These are phyloP conservation scores for Microcebus lehilahytsara DNA, from an alignment of 2,113 vertebrate species.

Conservation along the genomic window DNA sequence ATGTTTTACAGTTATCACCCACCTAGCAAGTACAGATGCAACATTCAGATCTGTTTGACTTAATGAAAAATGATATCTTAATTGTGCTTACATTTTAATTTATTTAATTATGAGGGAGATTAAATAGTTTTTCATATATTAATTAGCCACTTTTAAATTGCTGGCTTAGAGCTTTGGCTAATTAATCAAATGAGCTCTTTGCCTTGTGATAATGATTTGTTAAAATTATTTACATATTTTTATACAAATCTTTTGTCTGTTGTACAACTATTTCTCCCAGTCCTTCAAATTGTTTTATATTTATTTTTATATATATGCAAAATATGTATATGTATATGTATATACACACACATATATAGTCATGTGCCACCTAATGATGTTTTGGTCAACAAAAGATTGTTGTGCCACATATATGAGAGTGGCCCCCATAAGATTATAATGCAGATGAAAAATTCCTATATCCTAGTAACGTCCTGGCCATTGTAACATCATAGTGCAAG, in stretches of 20 bases:
- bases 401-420: not conserved
- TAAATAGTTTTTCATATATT: conserved; percentile 13
- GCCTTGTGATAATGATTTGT: not conserved
- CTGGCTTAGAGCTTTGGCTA: not conserved
- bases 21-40: not conserved
- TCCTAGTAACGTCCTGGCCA: not conserved
- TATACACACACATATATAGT: not conserved
- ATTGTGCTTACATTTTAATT: not conserved
- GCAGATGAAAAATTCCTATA: not conserved
- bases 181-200: conserved; percentile 31
- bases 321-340: not conserved
- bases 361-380: not conserved
- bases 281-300: not conserved
- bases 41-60: not conserved
- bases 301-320: not conserved
- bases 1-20: not conserved
- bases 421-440: not conserved
- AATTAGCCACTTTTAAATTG: not conserved
- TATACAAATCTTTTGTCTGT: not conserved
- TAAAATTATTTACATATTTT: not conserved
- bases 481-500: not conserved
- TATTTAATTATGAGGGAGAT: conserved; percentile 15
- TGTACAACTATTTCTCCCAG: not conserved
- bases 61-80: conserved; percentile 28
- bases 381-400: not conserved